phyloP scores from a whole-genome alignment of 92 coral and sea anemone genomes.

The Virgularia gustaviana region DNA sequence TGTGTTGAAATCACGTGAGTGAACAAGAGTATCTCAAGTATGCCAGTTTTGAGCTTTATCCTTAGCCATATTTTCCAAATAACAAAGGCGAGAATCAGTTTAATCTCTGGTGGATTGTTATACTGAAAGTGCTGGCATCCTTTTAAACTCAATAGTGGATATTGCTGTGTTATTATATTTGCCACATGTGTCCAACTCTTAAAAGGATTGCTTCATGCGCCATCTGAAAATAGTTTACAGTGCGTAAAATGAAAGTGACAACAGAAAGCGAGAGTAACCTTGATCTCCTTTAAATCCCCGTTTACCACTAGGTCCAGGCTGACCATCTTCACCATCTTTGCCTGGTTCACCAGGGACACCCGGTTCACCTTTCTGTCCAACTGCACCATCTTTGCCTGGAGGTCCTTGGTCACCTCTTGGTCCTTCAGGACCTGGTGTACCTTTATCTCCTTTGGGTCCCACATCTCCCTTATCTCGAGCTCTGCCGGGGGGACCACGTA shows the following conservation, averaged over 20 bases:
- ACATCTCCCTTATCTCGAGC: constrained; percentile 17
- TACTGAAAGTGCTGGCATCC: too few species aligned
- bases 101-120: too few species aligned
- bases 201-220: too few species aligned
- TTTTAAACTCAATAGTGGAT: too few species aligned
- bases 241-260: background rate
- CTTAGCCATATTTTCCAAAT: too few species aligned
- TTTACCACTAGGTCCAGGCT: constrained; percentile 18
- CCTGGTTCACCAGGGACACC: constrained; percentile 39
- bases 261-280: background rate
- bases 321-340: constrained; percentile 32
- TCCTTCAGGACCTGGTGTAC: constrained; percentile 40
- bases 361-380: constrained; percentile 26
- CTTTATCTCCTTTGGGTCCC: constrained; percentile 35
- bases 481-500: constrained; percentile 10
- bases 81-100: too few species aligned
- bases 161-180: too few species aligned
- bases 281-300: background rate
- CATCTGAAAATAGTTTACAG: too few species aligned
- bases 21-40: too few species aligned
- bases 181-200: too few species aligned
- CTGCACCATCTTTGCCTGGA: constrained; percentile 28
- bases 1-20: too few species aligned
- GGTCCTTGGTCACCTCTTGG: constrained; percentile 37
- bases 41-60: too few species aligned